phyloP scores from a whole-genome alignment of 2,888 invertebrate species.

The Drosophila melanosoma region DNA sequence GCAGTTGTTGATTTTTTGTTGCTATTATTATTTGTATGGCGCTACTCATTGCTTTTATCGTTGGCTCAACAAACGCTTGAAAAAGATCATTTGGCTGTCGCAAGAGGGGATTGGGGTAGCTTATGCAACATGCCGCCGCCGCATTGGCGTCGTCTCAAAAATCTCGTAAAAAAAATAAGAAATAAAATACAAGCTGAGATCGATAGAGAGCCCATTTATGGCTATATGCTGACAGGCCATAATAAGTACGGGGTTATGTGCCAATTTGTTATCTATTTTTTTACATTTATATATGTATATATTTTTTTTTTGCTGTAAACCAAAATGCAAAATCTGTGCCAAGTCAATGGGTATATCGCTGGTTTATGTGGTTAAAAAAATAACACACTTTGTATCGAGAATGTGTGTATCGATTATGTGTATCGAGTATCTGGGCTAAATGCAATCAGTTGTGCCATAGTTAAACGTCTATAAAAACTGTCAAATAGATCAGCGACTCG shows the following conservation, averaged over 20 bases:
- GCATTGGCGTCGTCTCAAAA: constrained; percentile 42
- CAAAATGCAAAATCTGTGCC: constrained; percentile 40
- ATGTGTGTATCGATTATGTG: constrained; percentile 7
- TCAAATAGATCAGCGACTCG: constrained; percentile 11
- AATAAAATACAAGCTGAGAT: constrained; percentile 37
- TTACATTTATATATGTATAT: constrained; percentile 4
- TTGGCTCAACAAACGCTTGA: constrained; percentile 32
- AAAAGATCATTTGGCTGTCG: constrained; percentile 36
- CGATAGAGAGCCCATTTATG: constrained; percentile 63
- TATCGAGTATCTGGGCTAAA: constrained; percentile 50
- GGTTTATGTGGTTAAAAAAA: constrained; percentile 37
- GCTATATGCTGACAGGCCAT: constrained; percentile 49
- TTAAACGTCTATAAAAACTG: constrained; percentile 27
- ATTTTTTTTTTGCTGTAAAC: constrained; percentile 22
- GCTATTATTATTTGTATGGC: constrained; percentile 37
- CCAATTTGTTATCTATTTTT: constrained; percentile 36
- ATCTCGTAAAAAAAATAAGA: constrained; percentile 23
- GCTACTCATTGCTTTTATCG: constrained; percentile 44
- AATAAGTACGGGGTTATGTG: constrained; percentile 73
- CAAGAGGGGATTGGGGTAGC: not conserved
- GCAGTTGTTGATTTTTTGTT: constrained; percentile 17
- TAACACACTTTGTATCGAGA: constrained; percentile 2
- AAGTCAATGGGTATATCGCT: constrained; percentile 35
- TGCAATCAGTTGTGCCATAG: constrained; percentile 33
- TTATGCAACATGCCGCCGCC: constrained; percentile 36